phyloP scores from a whole-genome alignment of 2,113 vertebrate genomes.

The Dissostichus mawsoni region DNA sequence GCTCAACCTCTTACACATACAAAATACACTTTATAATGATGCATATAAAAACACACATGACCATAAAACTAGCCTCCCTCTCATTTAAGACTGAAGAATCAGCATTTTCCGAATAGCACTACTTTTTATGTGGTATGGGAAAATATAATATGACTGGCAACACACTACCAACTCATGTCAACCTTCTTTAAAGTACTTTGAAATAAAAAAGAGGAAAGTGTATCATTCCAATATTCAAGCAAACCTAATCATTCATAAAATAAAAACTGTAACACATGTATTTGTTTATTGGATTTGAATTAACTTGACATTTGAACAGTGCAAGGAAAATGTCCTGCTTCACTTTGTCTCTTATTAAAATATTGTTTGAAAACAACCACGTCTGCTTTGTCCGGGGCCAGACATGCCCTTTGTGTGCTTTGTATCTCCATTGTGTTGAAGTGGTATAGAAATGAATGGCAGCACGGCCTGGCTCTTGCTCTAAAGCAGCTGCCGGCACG shows the following conservation, averaged over 20 bases:
- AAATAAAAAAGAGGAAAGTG: background rate
- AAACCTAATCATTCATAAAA: background rate
- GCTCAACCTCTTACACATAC: constrained; percentile 20
- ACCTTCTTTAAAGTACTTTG: background rate
- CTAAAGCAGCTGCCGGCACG: constrained; percentile 13
- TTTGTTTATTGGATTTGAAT: background rate
- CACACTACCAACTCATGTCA: background rate
- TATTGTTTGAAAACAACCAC: constrained; percentile 25
- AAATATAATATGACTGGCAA: background rate
- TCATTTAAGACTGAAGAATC: background rate
- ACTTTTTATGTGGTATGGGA: background rate
- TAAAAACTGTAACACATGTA: background rate
- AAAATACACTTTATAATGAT: constrained; percentile 10
- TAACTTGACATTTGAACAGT: background rate
- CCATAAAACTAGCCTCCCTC: constrained; percentile 1
- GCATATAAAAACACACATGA: constrained; percentile 25
- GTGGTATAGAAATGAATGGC: constrained; percentile 19
- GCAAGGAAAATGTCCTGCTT: constrained; percentile 1
- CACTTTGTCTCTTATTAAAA: constrained; percentile 5
- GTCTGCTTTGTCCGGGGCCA: constrained; percentile 31
- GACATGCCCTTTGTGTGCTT: constrained; percentile 35
- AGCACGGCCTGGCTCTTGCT: constrained; percentile 6
- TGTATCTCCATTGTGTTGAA: constrained; percentile 19
- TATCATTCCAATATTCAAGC: background rate
- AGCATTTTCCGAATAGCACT: background rate